Evolutionary conservation across 2,113 vertebrate species (phyloP), one percentile per base, ranked within the genome.

Genomic region (Urocitellus parryii): DNA sequence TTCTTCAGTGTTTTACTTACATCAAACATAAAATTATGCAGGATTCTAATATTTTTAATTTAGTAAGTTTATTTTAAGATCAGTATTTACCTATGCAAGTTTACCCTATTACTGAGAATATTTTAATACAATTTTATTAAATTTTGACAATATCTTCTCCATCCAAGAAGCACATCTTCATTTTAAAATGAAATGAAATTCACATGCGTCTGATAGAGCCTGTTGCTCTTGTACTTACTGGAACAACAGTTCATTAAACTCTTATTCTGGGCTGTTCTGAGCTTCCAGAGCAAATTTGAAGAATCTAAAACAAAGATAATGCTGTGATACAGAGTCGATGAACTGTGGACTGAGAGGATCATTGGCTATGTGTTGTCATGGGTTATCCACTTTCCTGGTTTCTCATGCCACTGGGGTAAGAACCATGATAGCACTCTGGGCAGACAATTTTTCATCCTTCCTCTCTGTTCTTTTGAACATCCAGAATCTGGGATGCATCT

Each of bases 231-330:
- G 25, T 76, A 65, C 4, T 76, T 25, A 53, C 32, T 93, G 37
- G 67, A 95, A 95, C 95, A 70, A 27, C 29, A 92, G 29, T 82
- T 94, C 74, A 67, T 87, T 96, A 92, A 80, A 32, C 22, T 32
- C 2, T 67, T 93, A 56, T 42, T 94, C 68, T 82, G 48, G 32
- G 17, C 39, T 88, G 24, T 74, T 68, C 22, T 95, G 34, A 68
- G 39, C 22, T 96, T 96, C 18, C 32, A 83, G 22, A 74, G 48
- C 16, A 94, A 85, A 90, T 74, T 92, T 56, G 68, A 90, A 79
- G 68, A 88, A 78, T 80, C 25, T 67, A 86, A 93, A 95, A 48
- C 80, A 88, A 94, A 93, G 74, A 68, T 24, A 89, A 83, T 51
- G 25, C 37, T 68, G 51, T 17, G 51, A 73, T 51, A 24, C 8